These are phyloP conservation scores for Myotis lucifugus DNA, from an alignment of 2,113 vertebrate species.

Conservation along the genomic window DNA sequence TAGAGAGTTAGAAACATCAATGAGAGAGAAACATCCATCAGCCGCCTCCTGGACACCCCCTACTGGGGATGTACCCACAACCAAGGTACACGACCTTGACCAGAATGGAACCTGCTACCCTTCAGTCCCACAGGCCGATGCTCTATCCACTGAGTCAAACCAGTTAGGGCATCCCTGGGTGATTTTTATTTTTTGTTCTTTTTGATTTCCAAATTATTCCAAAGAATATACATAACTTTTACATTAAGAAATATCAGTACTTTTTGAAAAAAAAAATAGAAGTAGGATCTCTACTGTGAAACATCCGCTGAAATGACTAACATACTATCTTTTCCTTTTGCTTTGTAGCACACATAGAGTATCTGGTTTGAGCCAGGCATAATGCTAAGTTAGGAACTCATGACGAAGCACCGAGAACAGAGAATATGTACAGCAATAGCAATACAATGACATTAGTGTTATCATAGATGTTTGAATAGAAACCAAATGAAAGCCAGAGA, in stretches of 20 bases:
- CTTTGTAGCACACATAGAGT: not conserved
- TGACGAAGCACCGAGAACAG: not conserved
- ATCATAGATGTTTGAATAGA: constrained; percentile 21
- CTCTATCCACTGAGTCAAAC: too few species aligned
- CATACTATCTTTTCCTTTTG: not conserved
- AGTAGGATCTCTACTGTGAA: not conserved
- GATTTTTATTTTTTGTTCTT: not conserved
- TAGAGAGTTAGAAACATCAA: too few species aligned
- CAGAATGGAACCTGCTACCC: too few species aligned
- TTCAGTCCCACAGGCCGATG: too few species aligned
- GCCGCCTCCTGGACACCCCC: too few species aligned
- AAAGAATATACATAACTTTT: not conserved
- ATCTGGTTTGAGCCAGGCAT: not conserved
- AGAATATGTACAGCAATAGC: not conserved
- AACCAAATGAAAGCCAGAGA: not conserved
- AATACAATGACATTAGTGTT: not conserved
- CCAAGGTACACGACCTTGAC: too few species aligned
- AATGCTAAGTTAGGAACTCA: not conserved
- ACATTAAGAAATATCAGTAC: not conserved
- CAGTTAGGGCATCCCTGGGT: not conserved
- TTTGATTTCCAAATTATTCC: not conserved
- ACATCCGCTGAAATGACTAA: not conserved
- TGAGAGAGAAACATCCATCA: too few species aligned
- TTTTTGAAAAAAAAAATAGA: not conserved
- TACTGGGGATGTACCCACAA: too few species aligned